Conservation (phyloP, 1,140 invertebrate species). For the Trichogramma pretiosum region DNA sequence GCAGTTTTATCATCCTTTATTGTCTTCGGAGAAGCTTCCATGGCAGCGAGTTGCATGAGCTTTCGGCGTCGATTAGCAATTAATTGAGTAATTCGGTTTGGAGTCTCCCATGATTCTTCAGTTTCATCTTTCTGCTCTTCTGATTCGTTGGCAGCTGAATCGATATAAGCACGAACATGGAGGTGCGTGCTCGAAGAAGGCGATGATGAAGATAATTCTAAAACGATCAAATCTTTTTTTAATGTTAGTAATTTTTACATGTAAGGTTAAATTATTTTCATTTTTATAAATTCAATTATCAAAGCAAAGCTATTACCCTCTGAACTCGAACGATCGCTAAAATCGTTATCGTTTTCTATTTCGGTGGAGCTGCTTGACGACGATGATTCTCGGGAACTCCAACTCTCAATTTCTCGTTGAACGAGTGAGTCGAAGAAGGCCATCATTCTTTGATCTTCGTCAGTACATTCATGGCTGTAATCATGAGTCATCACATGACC, state of each 20-base stretch:
- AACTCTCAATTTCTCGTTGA: constrained; percentile 78
- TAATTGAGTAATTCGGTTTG: constrained; percentile 38
- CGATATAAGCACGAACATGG: too few relatives aligned
- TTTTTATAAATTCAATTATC: too few relatives aligned
- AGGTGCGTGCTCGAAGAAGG: too few relatives aligned
- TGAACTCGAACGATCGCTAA: constrained; percentile 28
- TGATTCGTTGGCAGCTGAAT: too few relatives aligned
- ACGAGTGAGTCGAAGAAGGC: constrained; percentile 92
- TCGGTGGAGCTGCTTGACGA: constrained; percentile 31
- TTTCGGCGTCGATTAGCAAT: constrained; percentile 39
- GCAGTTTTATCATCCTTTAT: not conserved
- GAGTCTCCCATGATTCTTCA: constrained; percentile 33
- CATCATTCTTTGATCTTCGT: constrained; percentile 90
- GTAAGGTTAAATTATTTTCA: too few relatives aligned
- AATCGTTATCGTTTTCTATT: constrained; percentile 28
- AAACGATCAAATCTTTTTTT: too few relatives aligned
- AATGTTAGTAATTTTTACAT: too few relatives aligned
- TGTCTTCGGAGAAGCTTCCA: constrained; percentile 24
- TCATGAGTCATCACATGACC: constrained; percentile 70
- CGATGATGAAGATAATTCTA: too few relatives aligned
- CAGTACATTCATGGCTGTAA: constrained; percentile 72
- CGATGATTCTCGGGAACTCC: constrained; percentile 42
- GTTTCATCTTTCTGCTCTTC: too few relatives aligned
- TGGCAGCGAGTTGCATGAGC: constrained; percentile 34
- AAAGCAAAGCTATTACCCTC: constrained; percentile 27